Conservation (phyloP, 2,113 vertebrate species). For the Stigmatopora nigra region DNA sequence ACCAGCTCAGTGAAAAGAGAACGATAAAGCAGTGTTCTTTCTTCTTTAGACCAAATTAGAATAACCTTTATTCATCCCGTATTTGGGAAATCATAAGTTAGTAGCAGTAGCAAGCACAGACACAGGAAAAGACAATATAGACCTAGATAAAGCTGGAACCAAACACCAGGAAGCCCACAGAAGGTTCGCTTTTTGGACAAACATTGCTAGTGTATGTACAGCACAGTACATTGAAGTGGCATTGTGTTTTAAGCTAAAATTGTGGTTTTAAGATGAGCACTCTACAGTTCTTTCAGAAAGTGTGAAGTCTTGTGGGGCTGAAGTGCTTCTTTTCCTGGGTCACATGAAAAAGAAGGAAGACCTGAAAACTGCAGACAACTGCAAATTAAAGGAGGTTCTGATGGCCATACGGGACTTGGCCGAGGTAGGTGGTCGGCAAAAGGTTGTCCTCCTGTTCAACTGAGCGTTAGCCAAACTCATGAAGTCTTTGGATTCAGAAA, state of each 20-base stretch:
- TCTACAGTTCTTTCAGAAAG: conserved; percentile 77
- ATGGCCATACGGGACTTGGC: conserved; percentile 67
- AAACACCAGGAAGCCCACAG: too few relatives aligned
- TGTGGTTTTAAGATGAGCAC: background rate
- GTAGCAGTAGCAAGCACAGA: too few relatives aligned
- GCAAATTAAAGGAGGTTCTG: conserved; percentile 66
- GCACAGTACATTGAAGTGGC: too few relatives aligned
- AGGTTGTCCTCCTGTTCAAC: background rate
- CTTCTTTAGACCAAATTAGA: too few relatives aligned
- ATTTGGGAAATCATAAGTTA: too few relatives aligned
- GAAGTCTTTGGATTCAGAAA: conserved; percentile 64
- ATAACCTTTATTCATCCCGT: too few relatives aligned
- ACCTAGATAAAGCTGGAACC: too few relatives aligned
- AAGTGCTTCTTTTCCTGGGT: conserved; percentile 75
- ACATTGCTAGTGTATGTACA: too few relatives aligned
- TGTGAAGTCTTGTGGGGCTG: conserved; percentile 76
- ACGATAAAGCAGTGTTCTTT: too few relatives aligned
- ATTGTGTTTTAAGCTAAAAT: background rate
- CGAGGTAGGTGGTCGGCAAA: conserved; percentile 67
- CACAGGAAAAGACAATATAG: too few relatives aligned
- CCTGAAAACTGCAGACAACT: conserved; percentile 50
- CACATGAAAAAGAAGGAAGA: conserved; percentile 70
- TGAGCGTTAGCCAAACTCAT: background rate
- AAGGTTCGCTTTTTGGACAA: too few relatives aligned
- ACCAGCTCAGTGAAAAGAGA: too few relatives aligned